These are phyloP conservation scores for Puffinus mauretanicus DNA, from an alignment of 2,113 vertebrate genomes.

Conservation along the genomic window DNA sequence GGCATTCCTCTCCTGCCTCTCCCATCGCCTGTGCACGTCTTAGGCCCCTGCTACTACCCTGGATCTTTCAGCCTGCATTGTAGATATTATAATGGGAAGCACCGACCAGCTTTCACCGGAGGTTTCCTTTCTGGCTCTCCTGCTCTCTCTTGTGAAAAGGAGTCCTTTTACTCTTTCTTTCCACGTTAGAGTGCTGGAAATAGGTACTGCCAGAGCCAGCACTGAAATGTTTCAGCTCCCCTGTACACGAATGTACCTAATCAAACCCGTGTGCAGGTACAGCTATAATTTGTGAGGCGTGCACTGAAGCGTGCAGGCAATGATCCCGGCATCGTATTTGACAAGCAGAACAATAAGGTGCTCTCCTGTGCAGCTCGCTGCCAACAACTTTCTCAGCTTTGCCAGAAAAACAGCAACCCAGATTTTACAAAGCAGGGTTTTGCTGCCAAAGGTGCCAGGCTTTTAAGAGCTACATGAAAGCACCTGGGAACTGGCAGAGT, in stretches of 20 bases:
- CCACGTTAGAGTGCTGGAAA: not conserved
- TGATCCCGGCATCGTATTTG: not conserved
- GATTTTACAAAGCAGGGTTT: not conserved
- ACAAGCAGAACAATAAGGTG: slow-evolving; percentile 31
- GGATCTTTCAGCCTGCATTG: not conserved
- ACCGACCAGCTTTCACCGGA: not conserved
- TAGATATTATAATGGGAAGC: not conserved
- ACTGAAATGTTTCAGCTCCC: not conserved
- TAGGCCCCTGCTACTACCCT: not conserved
- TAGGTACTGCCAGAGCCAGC: not conserved
- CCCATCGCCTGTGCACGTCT: fast-evolving
- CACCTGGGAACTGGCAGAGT: not conserved
- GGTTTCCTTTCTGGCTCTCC: not conserved
- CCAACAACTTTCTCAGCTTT: not conserved
- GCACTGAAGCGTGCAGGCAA: not conserved
- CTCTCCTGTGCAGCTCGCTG: not conserved
- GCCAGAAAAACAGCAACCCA: not conserved
- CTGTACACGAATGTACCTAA: not conserved
- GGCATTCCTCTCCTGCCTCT: not conserved
- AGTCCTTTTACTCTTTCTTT: not conserved
- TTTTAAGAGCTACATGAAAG: not conserved
- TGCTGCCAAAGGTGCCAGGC: not conserved
- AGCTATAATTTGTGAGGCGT: slow-evolving; percentile 38
- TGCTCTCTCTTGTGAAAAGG: not conserved
- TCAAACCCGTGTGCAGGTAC: not conserved